Evolutionary conservation across 1,140 invertebrate genomes (phyloP).

Genomic region (Heliconius himera): DNA sequence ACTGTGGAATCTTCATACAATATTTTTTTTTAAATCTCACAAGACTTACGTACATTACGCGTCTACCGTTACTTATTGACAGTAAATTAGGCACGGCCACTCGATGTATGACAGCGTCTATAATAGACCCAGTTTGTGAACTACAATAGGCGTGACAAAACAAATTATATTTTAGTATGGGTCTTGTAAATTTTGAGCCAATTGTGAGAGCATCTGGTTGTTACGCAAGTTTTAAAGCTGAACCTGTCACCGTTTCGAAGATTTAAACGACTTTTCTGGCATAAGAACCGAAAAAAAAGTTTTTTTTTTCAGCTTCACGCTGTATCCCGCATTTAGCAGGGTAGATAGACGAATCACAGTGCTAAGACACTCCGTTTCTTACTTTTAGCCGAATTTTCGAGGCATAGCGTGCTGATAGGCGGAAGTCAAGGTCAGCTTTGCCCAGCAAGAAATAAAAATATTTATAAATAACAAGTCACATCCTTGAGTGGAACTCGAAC

Average conservation of each 20-base stretch:
- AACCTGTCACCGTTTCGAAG: not conserved
- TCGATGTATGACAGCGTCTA: not conserved
- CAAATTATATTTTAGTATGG: not conserved
- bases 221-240: not conserved
- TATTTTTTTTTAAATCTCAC: not conserved
- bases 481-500: no score
- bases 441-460: no score
- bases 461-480: no score
- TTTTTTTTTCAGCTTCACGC: no score
- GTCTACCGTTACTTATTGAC: not conserved
- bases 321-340: no score
- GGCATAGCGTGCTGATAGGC: no score
- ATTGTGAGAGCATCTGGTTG: not conserved
- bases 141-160: not conserved
- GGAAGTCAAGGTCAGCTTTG: no score
- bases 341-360: no score
- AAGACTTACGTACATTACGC: not conserved
- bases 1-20: no score
- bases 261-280: not conserved
- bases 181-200: not conserved
- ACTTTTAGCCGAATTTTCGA: no score
- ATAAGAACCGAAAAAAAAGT: not conserved
- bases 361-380: no score
- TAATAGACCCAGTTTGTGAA: not conserved
- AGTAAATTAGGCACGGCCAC: slow-evolving; percentile 1